Percentiles rank a stretch among this genome's conserved stretches.
phyloP scores from a whole-genome alignment of 2,888 invertebrate genomes.

The Megamerina dolium region DNA sequence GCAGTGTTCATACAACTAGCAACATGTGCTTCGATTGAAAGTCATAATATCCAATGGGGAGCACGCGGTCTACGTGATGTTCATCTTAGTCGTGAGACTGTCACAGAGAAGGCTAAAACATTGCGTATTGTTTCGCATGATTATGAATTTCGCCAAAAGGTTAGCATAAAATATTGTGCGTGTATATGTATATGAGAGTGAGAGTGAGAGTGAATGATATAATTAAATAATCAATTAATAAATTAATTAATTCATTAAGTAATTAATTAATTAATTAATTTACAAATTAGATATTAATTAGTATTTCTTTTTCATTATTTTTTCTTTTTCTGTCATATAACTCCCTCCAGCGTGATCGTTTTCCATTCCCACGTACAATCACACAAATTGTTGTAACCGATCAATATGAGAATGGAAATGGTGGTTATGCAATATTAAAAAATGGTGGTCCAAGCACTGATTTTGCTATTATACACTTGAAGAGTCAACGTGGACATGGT shows the following conservation, averaged over 20 bases:
- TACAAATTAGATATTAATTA: too few species aligned
- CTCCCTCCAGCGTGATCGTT: slow-evolving; percentile 13
- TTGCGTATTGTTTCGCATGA: slow-evolving; percentile 23
- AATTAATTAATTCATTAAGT: neutral
- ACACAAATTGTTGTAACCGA: slow-evolving; percentile 25
- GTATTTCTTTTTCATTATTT: neutral
- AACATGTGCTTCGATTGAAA: too few species aligned
- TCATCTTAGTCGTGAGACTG: slow-evolving; percentile 21
- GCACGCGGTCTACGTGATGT: slow-evolving; percentile 23
- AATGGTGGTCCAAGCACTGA: slow-evolving; percentile 25
- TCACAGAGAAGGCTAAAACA: slow-evolving; percentile 20
- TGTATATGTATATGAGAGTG: too few species aligned
- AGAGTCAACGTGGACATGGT: slow-evolving; percentile 47
- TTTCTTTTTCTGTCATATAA: neutral
- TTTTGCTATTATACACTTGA: slow-evolving; percentile 27
- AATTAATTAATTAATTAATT: neutral
- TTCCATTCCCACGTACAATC: slow-evolving; percentile 21
- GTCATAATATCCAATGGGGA: slow-evolving; percentile 24
- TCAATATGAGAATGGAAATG: slow-evolving; percentile 24
- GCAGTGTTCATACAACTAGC: too few species aligned
- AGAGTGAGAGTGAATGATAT: too few species aligned
- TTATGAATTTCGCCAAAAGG: slow-evolving; percentile 23
- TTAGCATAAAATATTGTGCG: slow-evolving; percentile 4
- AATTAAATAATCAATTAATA: too few species aligned
- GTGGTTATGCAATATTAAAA: slow-evolving; percentile 22